A percentile compares a stretch with the other conserved stretches of the same genome.
Conservation (phyloP, 2,113 vertebrate genomes). For the Rutilus rutilus region DNA sequence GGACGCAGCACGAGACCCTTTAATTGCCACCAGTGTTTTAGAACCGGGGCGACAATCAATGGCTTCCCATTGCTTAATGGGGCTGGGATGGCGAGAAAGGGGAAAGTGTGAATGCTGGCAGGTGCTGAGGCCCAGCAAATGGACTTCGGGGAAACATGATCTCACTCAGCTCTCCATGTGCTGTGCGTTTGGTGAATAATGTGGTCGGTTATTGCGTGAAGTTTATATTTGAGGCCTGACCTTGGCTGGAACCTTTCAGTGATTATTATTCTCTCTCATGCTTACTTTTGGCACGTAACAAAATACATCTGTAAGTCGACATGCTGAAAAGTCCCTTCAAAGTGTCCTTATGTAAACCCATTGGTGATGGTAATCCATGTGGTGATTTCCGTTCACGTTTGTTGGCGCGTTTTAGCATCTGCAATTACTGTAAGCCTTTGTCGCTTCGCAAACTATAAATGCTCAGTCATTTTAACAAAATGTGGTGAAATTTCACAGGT, state of each 20-base stretch:
- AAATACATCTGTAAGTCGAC: conserved; percentile 52
- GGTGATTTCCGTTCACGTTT: not conserved
- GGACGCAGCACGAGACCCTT: conserved; percentile 63
- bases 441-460: not conserved
- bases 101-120: conserved; percentile 54
- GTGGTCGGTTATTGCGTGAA: conserved; percentile 47
- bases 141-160: conserved; percentile 44
- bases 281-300: conserved; percentile 49
- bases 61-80: conserved; percentile 59
- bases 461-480: not conserved
- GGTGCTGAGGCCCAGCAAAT: conserved; percentile 38
- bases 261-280: conserved; percentile 57
- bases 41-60: conserved; percentile 64
- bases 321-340: conserved; percentile 41
- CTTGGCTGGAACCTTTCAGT: conserved; percentile 41
- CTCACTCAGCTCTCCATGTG: conserved; percentile 55
- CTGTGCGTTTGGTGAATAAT: conserved; percentile 50
- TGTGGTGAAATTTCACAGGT: not conserved
- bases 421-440: not conserved
- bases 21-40: conserved; percentile 71
- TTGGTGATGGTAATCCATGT: conserved; percentile 15
- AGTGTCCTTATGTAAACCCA: conserved; percentile 53
- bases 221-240: conserved; percentile 46
- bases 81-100: conserved; percentile 27
- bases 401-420: not conserved